A percentile compares a stretch with the other conserved stretches of the same genome.
Conservation (phyloP, 53 echinoderm and acorn worm species). For the Holothuria leucospilota region DNA sequence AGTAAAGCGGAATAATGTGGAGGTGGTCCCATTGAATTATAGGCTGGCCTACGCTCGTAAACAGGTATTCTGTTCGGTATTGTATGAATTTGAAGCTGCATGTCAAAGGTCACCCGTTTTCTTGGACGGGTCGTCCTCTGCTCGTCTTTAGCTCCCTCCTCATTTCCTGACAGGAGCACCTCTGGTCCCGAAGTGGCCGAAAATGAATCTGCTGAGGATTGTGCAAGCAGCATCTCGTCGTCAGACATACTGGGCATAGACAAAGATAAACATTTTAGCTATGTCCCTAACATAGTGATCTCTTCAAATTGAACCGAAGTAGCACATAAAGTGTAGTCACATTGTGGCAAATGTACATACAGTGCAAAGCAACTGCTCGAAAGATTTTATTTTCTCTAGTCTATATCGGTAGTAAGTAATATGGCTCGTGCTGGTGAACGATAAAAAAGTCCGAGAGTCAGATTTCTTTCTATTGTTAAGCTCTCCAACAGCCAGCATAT, state of each 20-base stretch:
- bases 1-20: constrained; percentile 43
- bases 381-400: no score
- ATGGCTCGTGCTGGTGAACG: no score
- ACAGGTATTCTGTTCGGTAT: constrained; percentile 88
- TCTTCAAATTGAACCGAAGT: not conserved
- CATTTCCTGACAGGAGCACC: not conserved
- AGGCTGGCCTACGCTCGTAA: constrained; percentile 85
- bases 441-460: no score
- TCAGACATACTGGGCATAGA: constrained; percentile 11
- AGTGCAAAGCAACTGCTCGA: no score
- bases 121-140: constrained; percentile 43
- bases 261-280: no score
- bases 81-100: constrained; percentile 81
- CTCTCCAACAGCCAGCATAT: no score
- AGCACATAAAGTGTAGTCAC: not conserved
- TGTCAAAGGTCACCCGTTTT: constrained; percentile 88
- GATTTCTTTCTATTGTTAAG: no score
- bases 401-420: no score
- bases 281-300: not conserved
- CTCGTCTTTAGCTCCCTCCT: not conserved
- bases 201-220: not conserved
- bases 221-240: constrained; percentile 14
- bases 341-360: no score
- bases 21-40: constrained; percentile 38
- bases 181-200: not conserved